phyloP scores from a whole-genome alignment of 53 echinoderm and acorn worm species.

The Astropecten irregularis region DNA sequence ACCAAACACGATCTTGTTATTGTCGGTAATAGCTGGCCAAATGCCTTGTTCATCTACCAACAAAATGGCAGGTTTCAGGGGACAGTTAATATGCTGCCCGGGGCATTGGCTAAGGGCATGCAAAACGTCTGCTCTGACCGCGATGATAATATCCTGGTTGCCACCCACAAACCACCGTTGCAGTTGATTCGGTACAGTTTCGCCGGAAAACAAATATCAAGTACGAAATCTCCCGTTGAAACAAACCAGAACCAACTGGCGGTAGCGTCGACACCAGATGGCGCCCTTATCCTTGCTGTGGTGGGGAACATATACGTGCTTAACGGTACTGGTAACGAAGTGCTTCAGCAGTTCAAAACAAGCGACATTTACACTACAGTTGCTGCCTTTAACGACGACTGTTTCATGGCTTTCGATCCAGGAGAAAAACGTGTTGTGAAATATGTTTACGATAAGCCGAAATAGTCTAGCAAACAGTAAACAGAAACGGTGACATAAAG shows the following conservation, averaged over 20 bases:
- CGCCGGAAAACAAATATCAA: neutral
- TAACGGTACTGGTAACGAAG: too few species aligned
- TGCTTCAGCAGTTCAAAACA: neutral
- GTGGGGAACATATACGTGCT: neutral
- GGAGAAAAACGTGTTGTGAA: neutral
- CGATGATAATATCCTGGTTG: constrained; percentile 2
- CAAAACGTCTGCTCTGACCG: constrained; percentile 11
- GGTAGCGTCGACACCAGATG: neutral
- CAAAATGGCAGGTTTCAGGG: neutral
- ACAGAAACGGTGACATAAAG: too few species aligned
- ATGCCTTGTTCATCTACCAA: constrained; percentile 9
- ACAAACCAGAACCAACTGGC: constrained; percentile 19
- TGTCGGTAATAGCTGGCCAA: neutral
- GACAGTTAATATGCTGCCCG: neutral
- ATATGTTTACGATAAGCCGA: neutral
- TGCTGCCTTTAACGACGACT: neutral
- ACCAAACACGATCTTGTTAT: neutral
- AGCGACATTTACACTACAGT: neutral
- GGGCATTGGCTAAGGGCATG: neutral
- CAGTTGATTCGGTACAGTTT: neutral
- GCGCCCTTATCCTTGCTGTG: neutral
- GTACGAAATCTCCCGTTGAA: neutral
- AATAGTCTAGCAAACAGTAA: too few species aligned
- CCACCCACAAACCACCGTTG: neutral
- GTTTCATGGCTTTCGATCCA: constrained; percentile 36